Evolutionary conservation across 2,888 invertebrate species (phyloP).

Genomic region (Chromoteleia sp.): DNA sequence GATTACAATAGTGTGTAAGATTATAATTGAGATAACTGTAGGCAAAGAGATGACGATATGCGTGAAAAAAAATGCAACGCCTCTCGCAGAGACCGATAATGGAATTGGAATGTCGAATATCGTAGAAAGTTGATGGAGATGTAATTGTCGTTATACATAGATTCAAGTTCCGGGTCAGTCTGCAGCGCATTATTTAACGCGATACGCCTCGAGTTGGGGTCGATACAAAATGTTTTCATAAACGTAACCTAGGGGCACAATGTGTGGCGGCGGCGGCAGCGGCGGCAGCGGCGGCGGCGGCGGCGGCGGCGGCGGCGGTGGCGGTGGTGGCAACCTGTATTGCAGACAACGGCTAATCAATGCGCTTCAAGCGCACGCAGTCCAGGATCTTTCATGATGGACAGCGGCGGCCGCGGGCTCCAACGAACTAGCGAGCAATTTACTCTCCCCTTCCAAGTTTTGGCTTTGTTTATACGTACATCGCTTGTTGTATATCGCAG

Average conservation of each 20-base stretch:
- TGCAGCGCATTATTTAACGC: slow-evolving; percentile 70
- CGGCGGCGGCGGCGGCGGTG: slow-evolving; percentile 69
- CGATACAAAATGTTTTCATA: slow-evolving; percentile 81
- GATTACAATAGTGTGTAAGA: too few species aligned
- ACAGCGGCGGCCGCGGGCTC: slow-evolving; percentile 78
- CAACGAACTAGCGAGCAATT: slow-evolving; percentile 81
- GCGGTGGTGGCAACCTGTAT: slow-evolving; percentile 63
- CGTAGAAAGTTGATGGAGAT: slow-evolving; percentile 43
- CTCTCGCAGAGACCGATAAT: slow-evolving; percentile 24
- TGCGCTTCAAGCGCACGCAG: slow-evolving; percentile 83
- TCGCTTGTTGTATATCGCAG: slow-evolving; percentile 61
- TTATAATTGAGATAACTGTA: too few species aligned
- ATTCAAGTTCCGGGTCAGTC: slow-evolving; percentile 62
- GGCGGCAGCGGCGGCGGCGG: slow-evolving; percentile 52
- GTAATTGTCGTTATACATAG: slow-evolving; percentile 55
- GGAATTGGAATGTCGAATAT: slow-evolving; percentile 46
- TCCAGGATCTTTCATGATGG: slow-evolving; percentile 81
- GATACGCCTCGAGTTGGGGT: slow-evolving; percentile 69
- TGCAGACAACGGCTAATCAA: slow-evolving; percentile 83
- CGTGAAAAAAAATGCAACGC: too few species aligned
- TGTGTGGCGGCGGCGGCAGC: slow-evolving; percentile 75
- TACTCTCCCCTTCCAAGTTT: slow-evolving; percentile 82
- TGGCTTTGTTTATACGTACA: slow-evolving; percentile 82
- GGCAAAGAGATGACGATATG: too few species aligned
- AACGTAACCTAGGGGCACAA: slow-evolving; percentile 78